phyloP scores from a whole-genome alignment of 2,797 vertebrate species.

The Phylloscopus collybita region DNA sequence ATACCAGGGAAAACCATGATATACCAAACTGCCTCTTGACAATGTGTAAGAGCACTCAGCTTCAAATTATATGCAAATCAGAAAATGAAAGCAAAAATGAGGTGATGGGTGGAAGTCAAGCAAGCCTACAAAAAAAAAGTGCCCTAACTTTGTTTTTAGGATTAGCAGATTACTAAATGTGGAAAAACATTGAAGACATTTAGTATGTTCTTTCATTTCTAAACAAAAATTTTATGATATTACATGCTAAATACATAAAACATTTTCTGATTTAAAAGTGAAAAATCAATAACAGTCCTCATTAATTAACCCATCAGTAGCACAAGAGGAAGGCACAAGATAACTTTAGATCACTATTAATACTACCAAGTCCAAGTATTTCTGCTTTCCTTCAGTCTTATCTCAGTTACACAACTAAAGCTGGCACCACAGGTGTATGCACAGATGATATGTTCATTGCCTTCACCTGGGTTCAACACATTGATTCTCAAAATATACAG shows the following conservation, averaged over 20 bases:
- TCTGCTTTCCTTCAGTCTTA: constrained; percentile 60
- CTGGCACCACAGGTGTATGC: background rate
- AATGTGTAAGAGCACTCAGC: background rate
- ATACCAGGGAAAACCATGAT: background rate
- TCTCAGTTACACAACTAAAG: constrained; percentile 42
- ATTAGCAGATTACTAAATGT: background rate
- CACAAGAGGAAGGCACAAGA: background rate
- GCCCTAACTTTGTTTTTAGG: background rate
- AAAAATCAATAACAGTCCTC: background rate
- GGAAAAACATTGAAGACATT: background rate
- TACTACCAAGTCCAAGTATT: constrained; percentile 43
- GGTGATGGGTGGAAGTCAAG: background rate
- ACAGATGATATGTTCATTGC: background rate
- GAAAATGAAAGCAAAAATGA: background rate
- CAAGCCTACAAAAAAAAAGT: background rate
- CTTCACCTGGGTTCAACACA: background rate
- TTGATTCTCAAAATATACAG: background rate
- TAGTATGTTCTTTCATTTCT: background rate
- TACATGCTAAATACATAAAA: background rate
- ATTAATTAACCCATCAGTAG: background rate
- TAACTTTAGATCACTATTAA: constrained; percentile 1
- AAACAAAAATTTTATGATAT: background rate
- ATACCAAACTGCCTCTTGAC: background rate
- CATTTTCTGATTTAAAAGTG: background rate
- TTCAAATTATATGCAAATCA: background rate